Base-by-base conservation (phyloP, 1,140 invertebrate genomes). In the Euwallacea similis region DNA sequence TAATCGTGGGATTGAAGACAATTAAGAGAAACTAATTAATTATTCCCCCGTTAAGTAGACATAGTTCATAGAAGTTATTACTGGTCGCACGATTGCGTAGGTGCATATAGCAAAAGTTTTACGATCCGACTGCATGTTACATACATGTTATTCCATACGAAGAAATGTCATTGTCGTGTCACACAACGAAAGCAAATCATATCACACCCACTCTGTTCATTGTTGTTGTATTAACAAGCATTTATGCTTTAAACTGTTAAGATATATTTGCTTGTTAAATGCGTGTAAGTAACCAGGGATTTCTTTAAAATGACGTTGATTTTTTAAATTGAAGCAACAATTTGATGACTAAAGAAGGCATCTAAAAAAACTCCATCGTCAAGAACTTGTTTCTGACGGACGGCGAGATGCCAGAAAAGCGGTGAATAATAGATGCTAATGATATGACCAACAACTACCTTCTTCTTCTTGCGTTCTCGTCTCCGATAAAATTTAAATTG, bases 361-460 rank as follows among this genome's bases (percentile, higher is more conserved):
- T 33, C 21, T 33, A 33, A 33, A 33, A 33, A 33, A 33, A 33
- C 21, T 33, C 21, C 21, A 33, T 50, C 46, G 9, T 50, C 54
- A 43, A 66, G 54, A 66, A 66, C 65, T 46, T 54, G 65, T 66
- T 66, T 66, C 65, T 56, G 55, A 66, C 65, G 65, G 65, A 43
- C 65, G 43, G 42, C 42, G 16, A 53, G 21, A 58, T 58, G 65
- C 65, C 65, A 65, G 63, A 65, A 63, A 65, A 65, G 53, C 65
- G 54, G 65, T 46, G 65, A 66, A 66, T 66, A 66, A 66, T 66
- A 66, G 65, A 66, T 66, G 65, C 65, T 66, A 66, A 66, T 66
- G 65, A 66, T 58, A 66, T 55, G 50, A 55, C 50, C 63, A 65
- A 65, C 53, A 50, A 66, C 65, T 44, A 47, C 54, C 63, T 33